Evolutionary conservation across 2,888 invertebrate genomes (phyloP).

Genomic region (Chrysomela aeneicollis): DNA sequence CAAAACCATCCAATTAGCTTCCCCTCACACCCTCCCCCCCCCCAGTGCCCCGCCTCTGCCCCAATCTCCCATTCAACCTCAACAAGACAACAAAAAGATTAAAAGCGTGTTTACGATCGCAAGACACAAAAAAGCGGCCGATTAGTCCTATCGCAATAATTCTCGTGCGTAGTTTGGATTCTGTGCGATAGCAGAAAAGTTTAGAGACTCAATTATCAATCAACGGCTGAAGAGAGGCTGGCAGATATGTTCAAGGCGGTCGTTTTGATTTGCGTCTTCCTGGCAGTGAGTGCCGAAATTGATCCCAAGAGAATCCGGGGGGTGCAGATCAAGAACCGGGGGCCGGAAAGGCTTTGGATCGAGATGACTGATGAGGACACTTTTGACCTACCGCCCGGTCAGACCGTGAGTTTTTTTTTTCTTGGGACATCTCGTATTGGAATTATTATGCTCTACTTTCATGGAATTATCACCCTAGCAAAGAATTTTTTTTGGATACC

Average conservation of each 20-base stretch:
- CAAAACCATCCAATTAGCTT: neutral
- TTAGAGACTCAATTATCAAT: no score
- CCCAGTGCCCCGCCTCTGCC: conserved; percentile 13
- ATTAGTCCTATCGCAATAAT: conserved; percentile 31
- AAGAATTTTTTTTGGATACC: no score
- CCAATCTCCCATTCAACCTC: conserved; percentile 5
- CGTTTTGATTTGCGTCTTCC: conserved; percentile 23
- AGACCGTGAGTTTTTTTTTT: conserved; percentile 34
- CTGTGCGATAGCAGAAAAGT: neutral
- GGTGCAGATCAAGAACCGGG: conserved; percentile 39
- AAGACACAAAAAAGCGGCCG: conserved; percentile 33
- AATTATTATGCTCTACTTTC: no score
- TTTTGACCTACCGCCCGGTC: conserved; percentile 36
- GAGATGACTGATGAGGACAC: conserved; percentile 39
- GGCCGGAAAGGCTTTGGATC: conserved; percentile 33
- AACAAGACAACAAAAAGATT: conserved; percentile 37
- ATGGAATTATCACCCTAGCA: no score
- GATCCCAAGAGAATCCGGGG: conserved; percentile 32
- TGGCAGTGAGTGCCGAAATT: conserved; percentile 16
- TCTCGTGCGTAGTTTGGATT: conserved; percentile 28
- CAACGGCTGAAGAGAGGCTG: no score
- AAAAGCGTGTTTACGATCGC: conserved; percentile 39
- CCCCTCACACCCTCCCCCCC: conserved; percentile 1
- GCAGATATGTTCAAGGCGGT: conserved; percentile 25
- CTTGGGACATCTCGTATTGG: no score